Base-by-base conservation (phyloP, 2,888 invertebrate species). In the Melinaea marsaeus region DNA sequence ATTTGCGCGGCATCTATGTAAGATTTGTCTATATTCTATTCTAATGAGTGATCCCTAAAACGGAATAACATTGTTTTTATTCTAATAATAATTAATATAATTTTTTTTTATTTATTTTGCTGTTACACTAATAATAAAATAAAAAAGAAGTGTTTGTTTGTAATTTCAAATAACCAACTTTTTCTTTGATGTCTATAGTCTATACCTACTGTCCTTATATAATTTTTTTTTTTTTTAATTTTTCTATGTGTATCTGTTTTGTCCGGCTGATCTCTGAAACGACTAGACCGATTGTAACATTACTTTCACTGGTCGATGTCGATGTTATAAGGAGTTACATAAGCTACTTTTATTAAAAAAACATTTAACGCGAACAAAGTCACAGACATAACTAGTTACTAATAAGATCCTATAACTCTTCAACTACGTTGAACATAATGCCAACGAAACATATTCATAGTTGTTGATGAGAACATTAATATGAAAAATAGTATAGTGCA, bases 401-500 rank as follows among this genome's bases (percentile, higher is more conserved):
- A 9, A 7, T 6, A 9, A 42, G 11, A 9, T 9, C 3, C 9
- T 3, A 9, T 51, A n/a, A 32, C 22, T 32, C 32, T 51, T 51
- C 22, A n/a, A 51, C 51, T 22, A 51, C 32, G 51, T 9, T 51
- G 3, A 51, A 51, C 51, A 32, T 57, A 48, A 63, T 57, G 63
- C 22, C 11, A 57, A 65, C 57, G 47, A 63, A 67, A 55, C 59
- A 55, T 55, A 63, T 67, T 61, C 59, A 61, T 62, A 61, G 42
- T 61, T 60, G 55, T 62, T 32, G 57, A 58, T 57, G 56, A 35
- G 55, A 48, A 59, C 64, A 71, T 72, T 69, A 72, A 66, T 65
- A 71, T 67, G 68, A 70, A 71, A 69, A 71, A 72, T 62, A 64
- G 67, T 72, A 69, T 68, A 68, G 71, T 72, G 68, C 69, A 66